Evolutionary conservation across 2,888 invertebrate species (phyloP).

Genomic region (Leuctra nigra): DNA sequence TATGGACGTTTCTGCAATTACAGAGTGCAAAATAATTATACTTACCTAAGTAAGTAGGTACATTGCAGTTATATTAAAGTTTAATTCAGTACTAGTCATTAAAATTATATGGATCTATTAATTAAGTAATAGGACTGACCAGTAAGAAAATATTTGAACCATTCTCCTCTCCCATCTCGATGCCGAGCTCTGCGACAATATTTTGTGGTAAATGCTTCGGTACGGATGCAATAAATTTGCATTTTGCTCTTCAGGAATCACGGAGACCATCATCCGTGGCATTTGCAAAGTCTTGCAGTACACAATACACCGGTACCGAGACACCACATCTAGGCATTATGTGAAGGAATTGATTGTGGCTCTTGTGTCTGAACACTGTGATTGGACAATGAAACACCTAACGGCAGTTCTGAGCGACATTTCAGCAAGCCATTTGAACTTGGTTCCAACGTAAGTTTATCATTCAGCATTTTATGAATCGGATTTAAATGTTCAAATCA

Average conservation of each 20-base stretch:
- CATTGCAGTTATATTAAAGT: too few relatives aligned
- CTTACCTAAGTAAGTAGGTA: too few relatives aligned
- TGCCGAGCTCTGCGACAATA: too few relatives aligned
- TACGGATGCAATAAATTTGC: too few relatives aligned
- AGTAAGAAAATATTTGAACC: too few relatives aligned
- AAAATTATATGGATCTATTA: too few relatives aligned
- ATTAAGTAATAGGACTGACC: too few relatives aligned
- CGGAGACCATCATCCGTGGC: constrained; percentile 67
- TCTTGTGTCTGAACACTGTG: constrained; percentile 58
- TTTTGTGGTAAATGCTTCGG: too few relatives aligned
- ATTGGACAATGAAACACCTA: constrained; percentile 63
- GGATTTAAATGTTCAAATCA: neutral
- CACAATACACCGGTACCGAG: constrained; percentile 73
- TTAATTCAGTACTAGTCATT: too few relatives aligned
- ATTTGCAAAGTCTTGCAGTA: constrained; percentile 70
- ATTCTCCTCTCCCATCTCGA: too few relatives aligned
- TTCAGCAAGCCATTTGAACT: constrained; percentile 54
- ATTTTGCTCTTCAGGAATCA: constrained; percentile 65
- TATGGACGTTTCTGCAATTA: too few relatives aligned
- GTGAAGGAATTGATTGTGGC: constrained; percentile 62
- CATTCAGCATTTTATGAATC: neutral
- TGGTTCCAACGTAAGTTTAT: constrained; percentile 59
- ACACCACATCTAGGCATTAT: constrained; percentile 67
- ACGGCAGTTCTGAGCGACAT: constrained; percentile 56
- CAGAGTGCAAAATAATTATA: too few relatives aligned